Evolutionary conservation across 1,140 invertebrate species (phyloP).

Genomic region (Akabosia matsudoensis): DNA sequence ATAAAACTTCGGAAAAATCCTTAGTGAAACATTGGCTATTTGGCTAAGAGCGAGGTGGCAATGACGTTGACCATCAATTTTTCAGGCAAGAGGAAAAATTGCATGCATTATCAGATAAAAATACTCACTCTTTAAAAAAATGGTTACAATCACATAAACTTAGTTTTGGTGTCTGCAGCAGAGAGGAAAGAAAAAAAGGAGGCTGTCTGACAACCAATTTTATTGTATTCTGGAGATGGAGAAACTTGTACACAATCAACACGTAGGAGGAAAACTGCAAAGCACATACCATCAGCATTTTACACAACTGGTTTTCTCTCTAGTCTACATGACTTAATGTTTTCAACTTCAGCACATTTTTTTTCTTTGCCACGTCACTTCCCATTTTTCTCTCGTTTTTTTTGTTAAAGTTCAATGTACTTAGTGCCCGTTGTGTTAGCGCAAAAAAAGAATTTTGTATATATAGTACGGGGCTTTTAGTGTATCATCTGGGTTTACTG

Average conservation of each 20-base stretch:
- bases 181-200: not conserved
- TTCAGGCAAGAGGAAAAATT: constrained; percentile 30
- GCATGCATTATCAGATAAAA: constrained; percentile 33
- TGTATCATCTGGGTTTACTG: too few relatives aligned
- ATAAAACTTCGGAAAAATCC: not conserved
- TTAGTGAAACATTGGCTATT: not conserved
- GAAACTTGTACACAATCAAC: not conserved
- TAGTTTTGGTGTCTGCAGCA: not conserved
- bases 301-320: too few relatives aligned
- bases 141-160: not conserved
- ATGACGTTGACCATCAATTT: constrained; percentile 46
- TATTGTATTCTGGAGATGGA: not conserved
- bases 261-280: too few relatives aligned
- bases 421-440: too few relatives aligned
- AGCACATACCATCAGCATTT: too few relatives aligned
- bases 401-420: too few relatives aligned
- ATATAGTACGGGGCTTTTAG: too few relatives aligned
- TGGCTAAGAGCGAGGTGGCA: constrained; percentile 28
- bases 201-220: not conserved
- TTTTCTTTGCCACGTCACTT: too few relatives aligned
- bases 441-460: too few relatives aligned
- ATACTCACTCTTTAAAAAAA: constrained; percentile 23
- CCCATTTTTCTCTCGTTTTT: too few relatives aligned
- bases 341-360: too few relatives aligned
- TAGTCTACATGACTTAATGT: too few relatives aligned